phyloP scores from a whole-genome alignment of 1,140 invertebrate genomes.

The Octopus bimaculoides region DNA sequence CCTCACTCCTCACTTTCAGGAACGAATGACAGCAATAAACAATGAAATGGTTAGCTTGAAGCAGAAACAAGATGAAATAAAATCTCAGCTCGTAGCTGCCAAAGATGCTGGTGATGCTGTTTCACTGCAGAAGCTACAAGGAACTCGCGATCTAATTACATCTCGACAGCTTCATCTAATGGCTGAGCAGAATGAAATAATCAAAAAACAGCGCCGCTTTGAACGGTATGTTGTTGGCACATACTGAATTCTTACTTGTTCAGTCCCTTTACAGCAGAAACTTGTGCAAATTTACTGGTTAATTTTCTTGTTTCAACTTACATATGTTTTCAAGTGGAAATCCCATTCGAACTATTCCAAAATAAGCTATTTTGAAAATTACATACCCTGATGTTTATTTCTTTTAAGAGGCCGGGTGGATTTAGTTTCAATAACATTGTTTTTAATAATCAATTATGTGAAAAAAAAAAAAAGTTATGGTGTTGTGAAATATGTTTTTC shows the following conservation, averaged over 20 bases:
- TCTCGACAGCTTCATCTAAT: conserved; percentile 59
- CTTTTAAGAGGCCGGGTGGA: too few species aligned
- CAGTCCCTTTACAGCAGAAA: background rate
- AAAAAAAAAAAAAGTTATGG: too few species aligned
- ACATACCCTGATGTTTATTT: too few species aligned
- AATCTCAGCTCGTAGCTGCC: conserved; percentile 48
- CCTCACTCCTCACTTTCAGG: conserved; percentile 45
- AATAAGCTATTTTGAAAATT: too few species aligned
- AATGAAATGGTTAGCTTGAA: conserved; percentile 59
- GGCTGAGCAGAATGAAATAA: conserved; percentile 61
- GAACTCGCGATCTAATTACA: conserved; percentile 59
- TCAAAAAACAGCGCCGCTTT: conserved; percentile 54
- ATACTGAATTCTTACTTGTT: background rate
- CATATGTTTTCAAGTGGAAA: too few species aligned
- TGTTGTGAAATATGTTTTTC: too few species aligned
- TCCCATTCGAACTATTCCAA: too few species aligned
- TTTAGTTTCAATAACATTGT: too few species aligned
- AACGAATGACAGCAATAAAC: conserved; percentile 59
- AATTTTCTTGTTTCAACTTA: too few species aligned
- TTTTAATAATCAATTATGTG: too few species aligned
- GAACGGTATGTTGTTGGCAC: conserved; percentile 15
- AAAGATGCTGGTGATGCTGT: conserved; percentile 42
- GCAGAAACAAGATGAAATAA: conserved; percentile 59
- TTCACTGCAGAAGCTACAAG: conserved; percentile 52
- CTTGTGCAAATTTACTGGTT: too few species aligned